Evolutionary conservation across 2,797 vertebrate genomes (phyloP).

Genomic region (Triplophysa bombifrons): DNA sequence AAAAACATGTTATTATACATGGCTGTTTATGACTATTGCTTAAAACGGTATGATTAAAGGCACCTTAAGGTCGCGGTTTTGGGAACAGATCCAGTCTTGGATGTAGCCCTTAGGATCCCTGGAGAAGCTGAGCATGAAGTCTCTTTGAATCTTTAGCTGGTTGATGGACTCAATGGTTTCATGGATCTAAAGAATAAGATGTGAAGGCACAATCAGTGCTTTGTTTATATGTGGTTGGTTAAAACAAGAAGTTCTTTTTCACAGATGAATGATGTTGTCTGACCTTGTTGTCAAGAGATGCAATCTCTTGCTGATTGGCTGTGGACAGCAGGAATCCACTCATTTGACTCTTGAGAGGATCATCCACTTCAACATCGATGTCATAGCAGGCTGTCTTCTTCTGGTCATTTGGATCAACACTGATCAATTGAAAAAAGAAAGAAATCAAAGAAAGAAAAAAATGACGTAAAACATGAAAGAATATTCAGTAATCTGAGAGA

Average conservation of each 20-base stretch:
- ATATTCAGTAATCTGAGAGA: no score
- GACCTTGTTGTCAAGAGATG: conserved; percentile 96
- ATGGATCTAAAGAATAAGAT: conserved; percentile 82
- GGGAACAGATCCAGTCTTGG: conserved; percentile 97
- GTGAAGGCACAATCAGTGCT: no score
- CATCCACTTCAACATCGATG: conserved; percentile 97
- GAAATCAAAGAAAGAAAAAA: no score
- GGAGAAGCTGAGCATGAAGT: conserved; percentile 99
- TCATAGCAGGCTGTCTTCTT: conserved; percentile 99
- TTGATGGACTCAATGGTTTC: conserved; percentile 99
- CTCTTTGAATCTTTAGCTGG: conserved; percentile 98
- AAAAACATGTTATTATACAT: neutral
- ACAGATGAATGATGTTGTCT: conserved; percentile 22
- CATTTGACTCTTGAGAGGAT: conserved; percentile 97
- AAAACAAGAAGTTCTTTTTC: neutral
- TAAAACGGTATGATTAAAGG: conserved; percentile 2
- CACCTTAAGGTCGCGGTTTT: conserved; percentile 97
- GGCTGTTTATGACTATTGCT: neutral
- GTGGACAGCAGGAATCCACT: conserved; percentile 98
- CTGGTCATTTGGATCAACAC: conserved; percentile 97
- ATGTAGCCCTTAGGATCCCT: conserved; percentile 98
- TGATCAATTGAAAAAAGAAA: conserved; percentile 58
- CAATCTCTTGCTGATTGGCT: conserved; percentile 98
- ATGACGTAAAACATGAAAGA: no score
- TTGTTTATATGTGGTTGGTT: no score